phyloP scores from a whole-genome alignment of 64 coral and sea anemone species.

The Dendronephthya gigantea region DNA sequence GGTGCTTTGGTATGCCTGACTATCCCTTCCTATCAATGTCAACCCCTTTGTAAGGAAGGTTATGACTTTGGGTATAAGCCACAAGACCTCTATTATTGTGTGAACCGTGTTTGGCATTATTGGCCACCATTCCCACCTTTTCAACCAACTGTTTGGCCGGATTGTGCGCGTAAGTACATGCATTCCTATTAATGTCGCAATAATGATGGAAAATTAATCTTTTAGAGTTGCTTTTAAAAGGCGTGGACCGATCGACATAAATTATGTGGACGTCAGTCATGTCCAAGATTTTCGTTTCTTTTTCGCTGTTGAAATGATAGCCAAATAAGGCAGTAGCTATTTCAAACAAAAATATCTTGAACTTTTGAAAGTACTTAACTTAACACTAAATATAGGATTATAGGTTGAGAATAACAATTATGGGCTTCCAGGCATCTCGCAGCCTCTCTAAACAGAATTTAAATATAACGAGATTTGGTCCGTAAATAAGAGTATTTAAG shows the following conservation, averaged over 20 bases:
- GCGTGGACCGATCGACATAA: too few species aligned
- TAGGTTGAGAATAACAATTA: too few species aligned
- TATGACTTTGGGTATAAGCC: conserved; percentile 68
- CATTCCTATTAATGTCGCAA: not conserved
- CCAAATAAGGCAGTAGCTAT: not conserved
- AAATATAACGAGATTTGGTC: too few species aligned
- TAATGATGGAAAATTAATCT: too few species aligned
- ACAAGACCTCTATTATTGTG: conserved; percentile 44
- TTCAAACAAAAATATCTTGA: too few species aligned
- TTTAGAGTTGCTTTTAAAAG: too few species aligned
- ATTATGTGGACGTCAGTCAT: not conserved
- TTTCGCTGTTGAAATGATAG: not conserved
- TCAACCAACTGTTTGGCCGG: conserved; percentile 46
- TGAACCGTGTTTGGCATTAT: conserved; percentile 41
- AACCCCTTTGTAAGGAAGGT: conserved; percentile 56
- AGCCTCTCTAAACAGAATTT: too few species aligned
- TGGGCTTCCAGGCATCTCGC: too few species aligned
- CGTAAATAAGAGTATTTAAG: too few species aligned
- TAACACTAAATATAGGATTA: too few species aligned
- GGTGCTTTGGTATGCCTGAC: conserved; percentile 61
- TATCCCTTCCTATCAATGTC: conserved; percentile 45
- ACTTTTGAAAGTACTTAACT: too few species aligned
- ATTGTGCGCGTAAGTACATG: conserved; percentile 53
- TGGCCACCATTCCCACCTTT: conserved; percentile 26
- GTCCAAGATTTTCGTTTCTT: too few species aligned